Evolutionary conservation across 2,888 invertebrate species (phyloP).

Genomic region (Mylabris sibirica): DNA sequence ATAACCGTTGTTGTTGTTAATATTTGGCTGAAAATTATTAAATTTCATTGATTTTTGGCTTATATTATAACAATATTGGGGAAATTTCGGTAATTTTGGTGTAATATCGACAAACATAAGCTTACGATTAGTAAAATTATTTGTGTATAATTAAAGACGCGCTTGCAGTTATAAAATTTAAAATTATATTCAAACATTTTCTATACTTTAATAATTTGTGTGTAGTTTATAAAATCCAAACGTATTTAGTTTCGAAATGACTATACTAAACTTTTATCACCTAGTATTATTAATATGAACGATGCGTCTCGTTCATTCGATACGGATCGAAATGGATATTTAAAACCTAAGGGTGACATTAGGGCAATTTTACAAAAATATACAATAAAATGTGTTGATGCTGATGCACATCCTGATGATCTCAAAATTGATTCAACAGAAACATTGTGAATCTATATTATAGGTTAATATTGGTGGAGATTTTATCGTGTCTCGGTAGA

Average conservation of each 20-base stretch:
- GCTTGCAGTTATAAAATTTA: no score
- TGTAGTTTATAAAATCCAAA: slow-evolving; percentile 15
- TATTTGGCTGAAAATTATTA: background rate
- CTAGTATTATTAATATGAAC: slow-evolving; percentile 37
- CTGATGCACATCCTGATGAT: slow-evolving; percentile 34
- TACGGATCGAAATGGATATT: slow-evolving; percentile 43
- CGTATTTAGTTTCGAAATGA: slow-evolving; percentile 41
- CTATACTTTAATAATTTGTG: slow-evolving; percentile 36
- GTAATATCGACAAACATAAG: no score
- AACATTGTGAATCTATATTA: no score
- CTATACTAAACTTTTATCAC: slow-evolving; percentile 37
- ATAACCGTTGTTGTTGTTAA: background rate
- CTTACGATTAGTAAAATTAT: no score
- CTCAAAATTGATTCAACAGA: no score
- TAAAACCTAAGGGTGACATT: slow-evolving; percentile 58
- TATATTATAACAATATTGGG: background rate
- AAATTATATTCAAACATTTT: slow-evolving; percentile 13
- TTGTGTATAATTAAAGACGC: no score
- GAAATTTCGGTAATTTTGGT: background rate
- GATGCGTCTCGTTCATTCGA: slow-evolving; percentile 41
- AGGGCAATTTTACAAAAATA: slow-evolving; percentile 60
- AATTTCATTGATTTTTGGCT: background rate
- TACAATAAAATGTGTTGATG: slow-evolving; percentile 18
- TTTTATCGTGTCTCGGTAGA: no score
- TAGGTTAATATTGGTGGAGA: no score